phyloP scores from a whole-genome alignment of 1,140 invertebrate species.

The Micrasema longulum region DNA sequence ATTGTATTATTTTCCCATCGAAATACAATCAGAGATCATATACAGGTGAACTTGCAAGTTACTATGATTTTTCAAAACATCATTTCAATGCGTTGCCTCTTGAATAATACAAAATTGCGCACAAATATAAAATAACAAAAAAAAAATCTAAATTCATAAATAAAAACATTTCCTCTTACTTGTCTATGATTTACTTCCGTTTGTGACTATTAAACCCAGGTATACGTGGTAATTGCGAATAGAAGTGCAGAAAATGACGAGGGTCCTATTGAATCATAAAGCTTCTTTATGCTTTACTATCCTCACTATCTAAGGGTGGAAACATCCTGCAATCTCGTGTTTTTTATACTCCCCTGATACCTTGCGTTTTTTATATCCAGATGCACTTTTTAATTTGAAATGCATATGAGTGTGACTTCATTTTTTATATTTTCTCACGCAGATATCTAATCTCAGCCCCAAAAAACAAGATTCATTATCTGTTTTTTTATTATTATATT shows the following conservation, averaged over 20 bases:
- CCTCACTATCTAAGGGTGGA: conserved; percentile 40
- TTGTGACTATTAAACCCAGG: conserved; percentile 40
- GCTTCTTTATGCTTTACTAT: conserved; percentile 24
- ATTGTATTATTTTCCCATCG: too few relatives aligned
- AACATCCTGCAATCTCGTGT: conserved; percentile 42
- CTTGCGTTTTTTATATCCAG: conserved; percentile 12
- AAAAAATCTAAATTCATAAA: too few relatives aligned
- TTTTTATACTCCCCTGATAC: conserved; percentile 38
- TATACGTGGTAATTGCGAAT: conserved; percentile 47
- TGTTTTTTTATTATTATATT: conserved; percentile 42
- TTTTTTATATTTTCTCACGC: conserved; percentile 54
- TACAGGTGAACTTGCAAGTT: too few relatives aligned
- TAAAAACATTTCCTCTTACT: conserved; percentile 35
- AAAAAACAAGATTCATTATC: conserved; percentile 35
- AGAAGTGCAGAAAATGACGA: conserved; percentile 16
- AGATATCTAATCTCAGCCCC: conserved; percentile 24
- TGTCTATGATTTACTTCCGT: conserved; percentile 54
- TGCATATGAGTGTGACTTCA: conserved; percentile 49
- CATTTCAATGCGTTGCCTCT: too few relatives aligned
- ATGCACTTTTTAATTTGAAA: conserved; percentile 52
- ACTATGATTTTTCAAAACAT: too few relatives aligned
- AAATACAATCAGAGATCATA: too few relatives aligned
- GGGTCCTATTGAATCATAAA: conserved; percentile 38
- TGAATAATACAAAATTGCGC: too few relatives aligned
- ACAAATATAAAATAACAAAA: too few relatives aligned